Evolutionary conservation across 2,888 invertebrate genomes (phyloP).

Genomic region (Muscina levida): DNA sequence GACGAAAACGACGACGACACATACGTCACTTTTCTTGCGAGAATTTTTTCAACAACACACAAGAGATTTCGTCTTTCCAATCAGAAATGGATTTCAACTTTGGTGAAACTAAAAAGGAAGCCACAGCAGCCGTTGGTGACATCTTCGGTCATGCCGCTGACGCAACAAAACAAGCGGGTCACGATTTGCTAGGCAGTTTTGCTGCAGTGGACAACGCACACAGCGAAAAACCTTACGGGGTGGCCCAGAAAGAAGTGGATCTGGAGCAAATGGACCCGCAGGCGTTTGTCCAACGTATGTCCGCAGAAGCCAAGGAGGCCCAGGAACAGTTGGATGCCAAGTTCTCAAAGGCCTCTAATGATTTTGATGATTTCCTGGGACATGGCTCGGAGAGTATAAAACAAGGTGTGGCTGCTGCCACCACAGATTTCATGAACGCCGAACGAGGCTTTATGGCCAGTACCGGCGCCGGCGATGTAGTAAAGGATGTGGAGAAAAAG

Average conservation of each 20-base stretch:
- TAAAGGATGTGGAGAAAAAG: slow-evolving; percentile 54
- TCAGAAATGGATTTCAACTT: slow-evolving; percentile 77
- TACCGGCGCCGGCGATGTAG: slow-evolving; percentile 39
- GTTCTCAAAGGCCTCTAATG: slow-evolving; percentile 73
- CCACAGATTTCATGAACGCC: slow-evolving; percentile 76
- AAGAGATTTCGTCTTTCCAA: slow-evolving; percentile 20
- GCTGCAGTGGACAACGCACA: slow-evolving; percentile 73
- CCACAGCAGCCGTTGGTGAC: slow-evolving; percentile 73
- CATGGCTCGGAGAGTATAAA: slow-evolving; percentile 67
- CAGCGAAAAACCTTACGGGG: slow-evolving; percentile 76
- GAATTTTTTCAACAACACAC: slow-evolving; percentile 24
- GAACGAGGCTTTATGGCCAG: slow-evolving; percentile 71
- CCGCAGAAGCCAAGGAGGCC: slow-evolving; percentile 75
- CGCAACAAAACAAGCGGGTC: slow-evolving; percentile 67
- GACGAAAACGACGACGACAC: background rate
- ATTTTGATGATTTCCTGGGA: slow-evolving; percentile 73
- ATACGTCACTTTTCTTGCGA: slow-evolving; percentile 54
- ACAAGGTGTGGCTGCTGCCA: slow-evolving; percentile 72
- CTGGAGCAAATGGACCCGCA: slow-evolving; percentile 74
- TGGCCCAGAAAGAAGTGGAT: slow-evolving; percentile 75
- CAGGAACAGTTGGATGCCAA: slow-evolving; percentile 76
- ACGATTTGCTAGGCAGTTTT: slow-evolving; percentile 62
- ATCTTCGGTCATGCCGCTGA: slow-evolving; percentile 69
- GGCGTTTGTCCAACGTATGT: slow-evolving; percentile 76
- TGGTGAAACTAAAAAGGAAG: slow-evolving; percentile 75